Evolutionary conservation across 2,113 vertebrate genomes (phyloP), one percentile per base, ranked within the genome.

Genomic region (Brachypodius melanocephalos): DNA sequence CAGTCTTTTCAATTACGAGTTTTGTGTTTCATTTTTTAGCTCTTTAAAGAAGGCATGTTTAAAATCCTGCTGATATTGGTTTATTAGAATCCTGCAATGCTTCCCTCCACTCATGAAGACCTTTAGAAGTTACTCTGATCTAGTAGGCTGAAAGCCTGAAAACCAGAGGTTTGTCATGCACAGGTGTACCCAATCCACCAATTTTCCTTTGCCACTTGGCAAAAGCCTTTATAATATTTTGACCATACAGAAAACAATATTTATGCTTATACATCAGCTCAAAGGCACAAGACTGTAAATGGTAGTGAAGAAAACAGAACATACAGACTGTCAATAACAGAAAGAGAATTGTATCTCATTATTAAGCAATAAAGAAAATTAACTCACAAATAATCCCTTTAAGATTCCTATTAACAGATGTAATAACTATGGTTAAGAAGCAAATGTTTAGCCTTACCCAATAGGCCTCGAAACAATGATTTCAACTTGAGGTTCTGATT

Each of bases 401-500:
- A 82, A 71, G 95, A 97, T 85, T 85, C 40, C 38, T 84, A 77
- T 52, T 90, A 94, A 92, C 61, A 96, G 86, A 96, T 96, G 68
- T 80, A 95, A 91, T 88, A 93, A 93, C 58, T 95, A 69, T 79
- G 91, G 59, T 97, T 96, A 97, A 96, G 79, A 96, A 97, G 55
- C 34, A 97, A 96, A 88, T 93, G 81, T 95, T 96, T 92, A 97
- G 93, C 96, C 98, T 99, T 98, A 99, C 99, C 99, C 99, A 97
- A 99, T 99, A 96, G 99, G 99, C 96, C 99, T 98, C 90, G 99
- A 99, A 98, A 99, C 99, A 96, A 99, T 99, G 97, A 99, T 99
- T 98, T 99, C 99, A 97, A 99, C 99, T 98, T 99, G 99, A 97
- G 99, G 99, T 98, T 99, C 99, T 93, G 99, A 98, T 98, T 99